Evolutionary conservation across 2,113 vertebrate species (phyloP).

Genomic region (Panurus biarmicus): DNA sequence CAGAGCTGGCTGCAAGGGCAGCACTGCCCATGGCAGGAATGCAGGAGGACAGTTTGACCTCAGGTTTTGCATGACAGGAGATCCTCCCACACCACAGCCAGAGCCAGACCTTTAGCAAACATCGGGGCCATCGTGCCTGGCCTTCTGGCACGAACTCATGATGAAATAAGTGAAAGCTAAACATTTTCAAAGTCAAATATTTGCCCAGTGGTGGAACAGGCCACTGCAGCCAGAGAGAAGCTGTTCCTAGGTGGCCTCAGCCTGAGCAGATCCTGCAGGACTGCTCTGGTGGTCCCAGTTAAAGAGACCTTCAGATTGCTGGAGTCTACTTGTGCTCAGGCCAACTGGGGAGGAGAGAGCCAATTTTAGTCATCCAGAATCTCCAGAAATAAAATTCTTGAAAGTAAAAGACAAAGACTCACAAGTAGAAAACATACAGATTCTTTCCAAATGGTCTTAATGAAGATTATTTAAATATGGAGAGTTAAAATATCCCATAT

Average conservation of each 20-base stretch:
- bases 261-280: neutral
- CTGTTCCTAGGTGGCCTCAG: neutral
- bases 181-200: neutral
- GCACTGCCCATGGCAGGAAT: neutral
- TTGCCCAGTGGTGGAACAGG: neutral
- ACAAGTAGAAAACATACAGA: neutral
- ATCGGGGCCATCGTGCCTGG: neutral
- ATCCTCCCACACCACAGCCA: neutral
- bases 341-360: neutral
- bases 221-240: neutral
- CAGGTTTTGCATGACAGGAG: neutral
- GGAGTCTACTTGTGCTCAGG: neutral
- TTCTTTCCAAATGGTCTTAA: neutral
- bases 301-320: neutral
- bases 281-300: neutral
- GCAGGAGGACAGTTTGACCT: neutral
- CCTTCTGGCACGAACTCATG: neutral
- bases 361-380: neutral
- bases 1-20: neutral
- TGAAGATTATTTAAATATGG: neutral
- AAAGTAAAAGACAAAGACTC: neutral
- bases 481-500: neutral
- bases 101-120: conserved; percentile 1
- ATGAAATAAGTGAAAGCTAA: neutral
- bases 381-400: neutral